Base-by-base conservation (phyloP, 2,888 invertebrate species). In the Metallyticus violacea region DNA sequence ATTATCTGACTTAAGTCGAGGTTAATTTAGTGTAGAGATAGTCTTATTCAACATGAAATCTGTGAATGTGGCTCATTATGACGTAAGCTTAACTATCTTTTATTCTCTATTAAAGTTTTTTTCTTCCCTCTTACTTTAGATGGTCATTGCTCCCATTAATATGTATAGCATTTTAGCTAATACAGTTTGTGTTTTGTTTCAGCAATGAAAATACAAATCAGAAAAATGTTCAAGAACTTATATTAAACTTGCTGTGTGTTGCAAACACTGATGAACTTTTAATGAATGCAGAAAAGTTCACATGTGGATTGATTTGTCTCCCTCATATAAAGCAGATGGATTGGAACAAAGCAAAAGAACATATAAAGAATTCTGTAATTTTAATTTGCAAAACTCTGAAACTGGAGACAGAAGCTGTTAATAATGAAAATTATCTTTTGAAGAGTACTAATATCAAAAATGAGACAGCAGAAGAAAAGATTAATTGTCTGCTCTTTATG, bases 301-400 rank as follows among this genome's bases (percentile, higher is more conserved):
- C 93, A 88, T 93, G 93, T 91, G 91, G 93, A 7, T 89, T 94
- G 85, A 93, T 94, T 88, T 93, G 93, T 89, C 89, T 94, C 87
- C 94, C 94, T 0, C 94, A 95, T 91, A 89, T 94, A 15, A 93
- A 88, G 88, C 86, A 90, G 79, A 30, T 93, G 29, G 91, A 93
- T 90, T 91, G 92, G 79, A 91, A 91, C n/a, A 88, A 90, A 29
- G 91, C 91, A 77, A 90, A 92, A 15, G 89, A 90, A 81, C 88
- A 89, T 86, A 88, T 93, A 4, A 92, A 93, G 87, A 89, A 91
- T 25, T 90, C 94, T 2, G 90, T 92, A 87, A 86, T 40, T 89
- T 90, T 6, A 86, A 26, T 88, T 88, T 88, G 79, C 82, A 9
- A 82, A 88, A 77, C 88, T 88, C 87, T 88, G 89, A 77, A 87